Conservation (phyloP, 2,888 invertebrate genomes). For the Parascotia fuliginaria region DNA sequence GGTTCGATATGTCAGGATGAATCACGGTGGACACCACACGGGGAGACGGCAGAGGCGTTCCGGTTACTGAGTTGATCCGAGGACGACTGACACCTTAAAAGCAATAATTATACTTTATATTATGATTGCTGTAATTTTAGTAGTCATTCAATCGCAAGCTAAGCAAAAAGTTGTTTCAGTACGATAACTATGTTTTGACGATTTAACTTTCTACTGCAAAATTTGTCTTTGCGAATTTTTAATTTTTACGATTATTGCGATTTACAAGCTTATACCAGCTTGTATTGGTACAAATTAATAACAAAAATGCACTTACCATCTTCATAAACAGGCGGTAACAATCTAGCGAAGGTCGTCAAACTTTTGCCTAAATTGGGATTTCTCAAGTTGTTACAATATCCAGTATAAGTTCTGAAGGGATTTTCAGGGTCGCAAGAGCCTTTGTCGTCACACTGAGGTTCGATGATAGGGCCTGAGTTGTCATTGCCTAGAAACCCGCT, state of each 20-base stretch:
- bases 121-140: too few relatives aligned
- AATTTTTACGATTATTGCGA: too few relatives aligned
- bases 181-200: too few relatives aligned
- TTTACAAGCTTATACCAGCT: too few relatives aligned
- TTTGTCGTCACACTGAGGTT: slow-evolving; percentile 90
- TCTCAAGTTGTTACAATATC: slow-evolving; percentile 94
- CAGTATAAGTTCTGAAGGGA: slow-evolving; percentile 91
- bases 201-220: too few relatives aligned
- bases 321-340: slow-evolving; percentile 94
- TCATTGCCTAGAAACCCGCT: slow-evolving; percentile 88
- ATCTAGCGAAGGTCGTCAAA: slow-evolving; percentile 93
- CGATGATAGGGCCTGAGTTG: slow-evolving; percentile 86
- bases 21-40: slow-evolving; percentile 94
- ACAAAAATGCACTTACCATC: slow-evolving; percentile 86
- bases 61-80: slow-evolving; percentile 90
- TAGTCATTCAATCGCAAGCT: too few relatives aligned
- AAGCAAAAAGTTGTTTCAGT: too few relatives aligned
- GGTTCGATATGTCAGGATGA: slow-evolving; percentile 96
- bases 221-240: too few relatives aligned
- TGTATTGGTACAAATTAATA: neutral
- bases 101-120: too few relatives aligned
- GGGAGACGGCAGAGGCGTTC: slow-evolving; percentile 93
- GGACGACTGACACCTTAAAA: slow-evolving; percentile 91
- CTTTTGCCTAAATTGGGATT: slow-evolving; percentile 94
- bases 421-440: slow-evolving; percentile 89